Conservation (phyloP, 2,113 vertebrate species). For the Gallinago paraguaiae region DNA sequence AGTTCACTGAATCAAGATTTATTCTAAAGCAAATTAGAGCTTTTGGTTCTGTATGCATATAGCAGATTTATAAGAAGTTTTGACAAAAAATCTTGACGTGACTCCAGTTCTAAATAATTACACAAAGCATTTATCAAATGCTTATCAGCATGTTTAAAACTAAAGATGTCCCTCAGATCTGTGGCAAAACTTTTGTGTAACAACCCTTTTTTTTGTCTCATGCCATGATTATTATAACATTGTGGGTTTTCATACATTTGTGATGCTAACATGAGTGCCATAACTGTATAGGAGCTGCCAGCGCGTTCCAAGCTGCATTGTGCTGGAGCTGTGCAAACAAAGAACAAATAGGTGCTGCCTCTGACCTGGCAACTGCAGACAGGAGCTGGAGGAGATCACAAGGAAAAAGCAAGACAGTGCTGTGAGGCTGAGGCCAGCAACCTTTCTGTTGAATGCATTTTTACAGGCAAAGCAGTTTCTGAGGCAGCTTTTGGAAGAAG, state of each 20-base stretch:
- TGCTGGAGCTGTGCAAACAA: neutral
- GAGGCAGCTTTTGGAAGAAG: neutral
- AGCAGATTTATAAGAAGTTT: neutral
- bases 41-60: neutral
- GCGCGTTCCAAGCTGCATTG: neutral
- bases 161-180: neutral
- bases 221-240: neutral
- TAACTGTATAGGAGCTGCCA: neutral
- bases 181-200: neutral
- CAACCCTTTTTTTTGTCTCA: neutral
- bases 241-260: neutral
- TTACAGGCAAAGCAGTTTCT: neutral
- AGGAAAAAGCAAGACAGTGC: neutral
- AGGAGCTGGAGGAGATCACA: neutral
- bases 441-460: neutral
- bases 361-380: neutral
- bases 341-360: neutral
- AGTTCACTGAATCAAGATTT: neutral
- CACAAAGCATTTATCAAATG: neutral
- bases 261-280: neutral
- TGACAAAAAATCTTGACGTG: neutral
- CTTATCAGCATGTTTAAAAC: neutral
- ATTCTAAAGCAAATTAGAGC: neutral
- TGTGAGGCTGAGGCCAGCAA: neutral
- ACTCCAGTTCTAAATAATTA: neutral